phyloP scores from a whole-genome alignment of 2,888 invertebrate genomes.

The Fragum fragum region DNA sequence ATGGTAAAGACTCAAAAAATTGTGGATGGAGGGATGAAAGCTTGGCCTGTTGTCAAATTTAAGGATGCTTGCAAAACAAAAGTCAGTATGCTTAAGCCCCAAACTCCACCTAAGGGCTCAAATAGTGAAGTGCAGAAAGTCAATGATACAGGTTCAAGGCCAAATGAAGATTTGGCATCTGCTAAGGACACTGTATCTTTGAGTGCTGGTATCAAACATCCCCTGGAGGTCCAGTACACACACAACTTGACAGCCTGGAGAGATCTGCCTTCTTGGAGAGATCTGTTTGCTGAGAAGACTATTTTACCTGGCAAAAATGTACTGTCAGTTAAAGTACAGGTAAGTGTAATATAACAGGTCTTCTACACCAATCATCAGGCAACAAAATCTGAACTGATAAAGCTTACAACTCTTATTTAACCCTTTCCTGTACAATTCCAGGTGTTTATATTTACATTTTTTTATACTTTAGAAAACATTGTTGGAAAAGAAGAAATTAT shows the following conservation, averaged over 20 bases:
- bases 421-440: too few relatives aligned
- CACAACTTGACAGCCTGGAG: not conserved
- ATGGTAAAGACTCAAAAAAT: not conserved
- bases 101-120: not conserved
- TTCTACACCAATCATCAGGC: too few relatives aligned
- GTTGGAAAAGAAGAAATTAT: too few relatives aligned
- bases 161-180: not conserved
- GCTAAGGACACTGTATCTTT: not conserved
- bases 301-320: slow-evolving; percentile 45
- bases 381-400: too few relatives aligned
- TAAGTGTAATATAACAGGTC: slow-evolving; percentile 16
- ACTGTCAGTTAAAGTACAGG: slow-evolving; percentile 47
- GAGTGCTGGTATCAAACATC: too few relatives aligned
- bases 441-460: too few relatives aligned
- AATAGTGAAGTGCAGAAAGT: not conserved
- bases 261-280: slow-evolving; percentile 1
- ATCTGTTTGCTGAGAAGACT: not conserved
- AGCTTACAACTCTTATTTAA: too few relatives aligned
- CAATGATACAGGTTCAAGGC: not conserved
- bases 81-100: not conserved
- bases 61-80: not conserved
- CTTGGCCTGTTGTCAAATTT: not conserved
- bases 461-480: too few relatives aligned
- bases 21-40: not conserved
- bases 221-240: not conserved